phyloP scores from a whole-genome alignment of 2,113 vertebrate species.

The Bufo bufo region DNA sequence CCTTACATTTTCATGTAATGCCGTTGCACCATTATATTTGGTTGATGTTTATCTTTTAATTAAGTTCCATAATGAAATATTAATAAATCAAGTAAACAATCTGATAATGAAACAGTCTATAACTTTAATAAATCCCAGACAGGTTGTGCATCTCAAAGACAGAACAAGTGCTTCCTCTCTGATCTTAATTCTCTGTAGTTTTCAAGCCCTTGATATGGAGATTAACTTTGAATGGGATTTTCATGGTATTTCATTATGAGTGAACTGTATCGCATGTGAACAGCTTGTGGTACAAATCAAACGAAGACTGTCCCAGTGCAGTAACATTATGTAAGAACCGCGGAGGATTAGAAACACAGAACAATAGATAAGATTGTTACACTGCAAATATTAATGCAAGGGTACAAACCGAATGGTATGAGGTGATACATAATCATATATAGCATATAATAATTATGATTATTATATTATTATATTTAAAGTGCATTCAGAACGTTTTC shows the following conservation, averaged over 20 bases:
- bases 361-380: constrained; percentile 22
- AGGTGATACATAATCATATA: background rate
- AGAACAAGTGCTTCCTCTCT: constrained; percentile 4
- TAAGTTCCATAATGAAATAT: background rate
- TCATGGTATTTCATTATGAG: constrained; percentile 47
- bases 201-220: constrained; percentile 50
- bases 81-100: background rate
- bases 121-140: constrained; percentile 3
- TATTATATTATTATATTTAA: background rate
- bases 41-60: too few species aligned
- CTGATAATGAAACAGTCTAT: background rate
- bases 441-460: background rate
- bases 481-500: background rate
- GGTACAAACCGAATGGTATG: background rate
- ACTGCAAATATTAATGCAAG: background rate
- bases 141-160: constrained; percentile 31
- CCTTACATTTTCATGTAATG: too few species aligned
- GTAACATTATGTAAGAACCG: constrained; percentile 31
- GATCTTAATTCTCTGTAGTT: constrained; percentile 39
- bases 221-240: constrained; percentile 53
- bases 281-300: constrained; percentile 38
- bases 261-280: constrained; percentile 37
- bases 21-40: too few species aligned
- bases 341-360: background rate
- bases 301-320: constrained; percentile 27